Base-by-base conservation (phyloP, 2,888 invertebrate species). In the Cerastoderma edule region DNA sequence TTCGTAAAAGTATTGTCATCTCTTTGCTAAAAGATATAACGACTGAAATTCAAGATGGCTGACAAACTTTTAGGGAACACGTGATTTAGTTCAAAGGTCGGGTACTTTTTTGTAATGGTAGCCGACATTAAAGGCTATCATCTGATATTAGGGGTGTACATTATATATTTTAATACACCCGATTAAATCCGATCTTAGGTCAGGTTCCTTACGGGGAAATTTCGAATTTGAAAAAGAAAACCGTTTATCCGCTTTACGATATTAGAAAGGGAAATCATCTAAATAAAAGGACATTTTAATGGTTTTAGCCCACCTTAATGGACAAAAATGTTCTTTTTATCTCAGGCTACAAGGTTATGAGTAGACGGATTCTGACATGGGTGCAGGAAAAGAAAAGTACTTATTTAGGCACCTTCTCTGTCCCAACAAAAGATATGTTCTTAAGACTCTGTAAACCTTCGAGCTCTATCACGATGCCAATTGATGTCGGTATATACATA, bases 91-190 rank as follows among this genome's bases (percentile, higher is more conserved):
- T 60, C 39, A 60, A 60, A 60, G n/a, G 60, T 35, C 60, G 2
- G 6, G 24, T 3, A 16, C n/a, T 22, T 39, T 60, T 32, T 13
- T 19, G 60, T 39, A 60, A 60, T n/a, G 4, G 22, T 6, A 60
- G 24, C 33, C 19, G 32, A 60, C 60, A 60, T 60, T 1, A 60
- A 60, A 60, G 33, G 60, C n/a, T n/a, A n/a, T n/a, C n/a, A n/a
- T n/a, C n/a, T n/a, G n/a, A n/a, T n/a, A n/a, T n/a, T n/a, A n/a
- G n/a, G n/a, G n/a, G n/a, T n/a, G n/a, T n/a, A n/a, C n/a, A n/a
- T n/a, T n/a, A n/a, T n/a, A 60, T 39, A 60, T 39, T 19, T 6
- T 24, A 13, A 13, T 39, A 8, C 10, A 39, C 39, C 16, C 16
- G 8, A 16, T 39, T 39, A 13, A 39, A 8, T 39, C 16, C 39